Evolutionary conservation across 2,888 invertebrate species (phyloP).

Genomic region (Drosophila colorata): DNA sequence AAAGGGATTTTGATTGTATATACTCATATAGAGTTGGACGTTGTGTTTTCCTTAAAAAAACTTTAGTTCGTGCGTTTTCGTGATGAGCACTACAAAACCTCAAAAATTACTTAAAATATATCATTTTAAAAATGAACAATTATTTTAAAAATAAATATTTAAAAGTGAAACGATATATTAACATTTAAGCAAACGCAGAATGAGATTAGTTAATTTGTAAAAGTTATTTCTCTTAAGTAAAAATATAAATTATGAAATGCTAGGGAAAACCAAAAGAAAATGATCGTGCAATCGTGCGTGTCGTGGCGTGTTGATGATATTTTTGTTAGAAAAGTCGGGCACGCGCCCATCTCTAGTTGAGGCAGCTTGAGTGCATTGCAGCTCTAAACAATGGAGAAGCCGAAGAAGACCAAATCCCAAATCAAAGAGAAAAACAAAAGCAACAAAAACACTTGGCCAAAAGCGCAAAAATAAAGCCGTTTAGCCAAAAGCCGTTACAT

Average conservation of each 20-base stretch:
- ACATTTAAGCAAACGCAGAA: too few species aligned
- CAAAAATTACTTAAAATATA: too few species aligned
- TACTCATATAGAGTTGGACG: not conserved
- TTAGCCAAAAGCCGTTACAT: conserved; percentile 75
- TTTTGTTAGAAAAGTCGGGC: not conserved
- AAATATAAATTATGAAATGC: not conserved
- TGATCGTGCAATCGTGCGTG: too few species aligned
- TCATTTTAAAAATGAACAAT: too few species aligned
- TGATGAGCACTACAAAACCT: too few species aligned
- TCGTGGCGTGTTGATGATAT: too few species aligned
- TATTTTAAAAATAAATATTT: too few species aligned
- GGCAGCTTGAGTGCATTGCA: conserved; percentile 16
- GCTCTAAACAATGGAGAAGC: conserved; percentile 21
- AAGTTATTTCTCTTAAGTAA: too few species aligned
- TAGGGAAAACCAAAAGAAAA: not conserved
- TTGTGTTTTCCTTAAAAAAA: not conserved
- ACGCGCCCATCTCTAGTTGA: conserved; percentile 1
- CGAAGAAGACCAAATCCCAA: conserved; percentile 13
- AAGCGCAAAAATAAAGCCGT: conserved; percentile 64
- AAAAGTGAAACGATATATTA: too few species aligned
- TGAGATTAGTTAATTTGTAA: too few species aligned
- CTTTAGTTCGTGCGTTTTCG: too few species aligned
- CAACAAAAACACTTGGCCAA: conserved; percentile 52
- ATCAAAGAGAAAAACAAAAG: conserved; percentile 4
- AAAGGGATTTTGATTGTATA: not conserved